These are phyloP conservation scores for Cromileptes altivelis DNA, from an alignment of 2,113 vertebrate genomes.

Conservation along the genomic window DNA sequence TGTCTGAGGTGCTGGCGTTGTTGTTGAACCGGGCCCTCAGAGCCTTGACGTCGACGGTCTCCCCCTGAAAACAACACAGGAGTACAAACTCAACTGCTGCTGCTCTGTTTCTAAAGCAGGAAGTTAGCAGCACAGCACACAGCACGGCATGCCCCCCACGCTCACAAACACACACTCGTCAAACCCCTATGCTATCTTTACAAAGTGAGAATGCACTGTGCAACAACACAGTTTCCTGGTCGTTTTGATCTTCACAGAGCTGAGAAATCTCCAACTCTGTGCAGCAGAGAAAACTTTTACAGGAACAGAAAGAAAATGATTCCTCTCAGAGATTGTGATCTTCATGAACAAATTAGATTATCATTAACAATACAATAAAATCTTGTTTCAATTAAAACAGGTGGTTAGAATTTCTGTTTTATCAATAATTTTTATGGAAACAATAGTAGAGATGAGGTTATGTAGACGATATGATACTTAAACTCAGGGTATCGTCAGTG, in stretches of 20 bases:
- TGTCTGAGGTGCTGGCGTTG: conserved; percentile 45
- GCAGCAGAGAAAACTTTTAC: conserved; percentile 1
- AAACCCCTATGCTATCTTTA: conserved; percentile 31
- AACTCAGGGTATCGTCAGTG: background rate
- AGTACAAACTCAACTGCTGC: conserved; percentile 36
- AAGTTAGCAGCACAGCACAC: conserved; percentile 63
- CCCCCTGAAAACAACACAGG: conserved; percentile 76
- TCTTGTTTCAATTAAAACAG: background rate
- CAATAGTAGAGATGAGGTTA: background rate
- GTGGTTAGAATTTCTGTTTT: background rate
- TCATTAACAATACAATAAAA: background rate
- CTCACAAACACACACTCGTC: conserved; percentile 12
- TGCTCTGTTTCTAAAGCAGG: conserved; percentile 58
- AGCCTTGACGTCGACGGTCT: conserved; percentile 81
- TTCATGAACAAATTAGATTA: background rate
- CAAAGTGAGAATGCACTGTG: conserved; percentile 6
- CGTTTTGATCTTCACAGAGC: conserved; percentile 35
- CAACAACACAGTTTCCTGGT: conserved; percentile 59
- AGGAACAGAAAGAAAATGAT: background rate
- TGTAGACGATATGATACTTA: background rate
- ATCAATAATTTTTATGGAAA: background rate
- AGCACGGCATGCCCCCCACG: conserved; percentile 52
- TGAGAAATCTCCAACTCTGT: background rate
- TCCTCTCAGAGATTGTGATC: no score
- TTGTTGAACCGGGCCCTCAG: conserved; percentile 80